A percentile compares a stretch with the other conserved stretches of the same genome.
Evolutionary conservation across 1,140 invertebrate species (phyloP).

Genomic region (Drosophila auraria): DNA sequence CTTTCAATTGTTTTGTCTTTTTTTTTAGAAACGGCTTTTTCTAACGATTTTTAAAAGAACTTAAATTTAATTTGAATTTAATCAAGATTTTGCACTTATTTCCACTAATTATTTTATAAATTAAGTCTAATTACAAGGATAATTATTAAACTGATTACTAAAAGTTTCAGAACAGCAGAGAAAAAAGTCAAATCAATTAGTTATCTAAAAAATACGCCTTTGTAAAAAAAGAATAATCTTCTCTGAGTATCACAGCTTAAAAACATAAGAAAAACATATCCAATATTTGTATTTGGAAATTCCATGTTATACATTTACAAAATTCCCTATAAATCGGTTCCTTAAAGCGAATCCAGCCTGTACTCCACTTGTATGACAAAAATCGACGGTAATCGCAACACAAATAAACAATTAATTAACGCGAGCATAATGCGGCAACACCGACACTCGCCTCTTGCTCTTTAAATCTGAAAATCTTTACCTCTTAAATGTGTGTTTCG

Average conservation of each 20-base stretch:
- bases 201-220: too few relatives aligned
- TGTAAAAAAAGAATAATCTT: not conserved
- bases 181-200: too few relatives aligned
- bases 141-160: too few relatives aligned
- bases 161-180: too few relatives aligned
- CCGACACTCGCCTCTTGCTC: constrained; percentile 24
- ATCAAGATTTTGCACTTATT: too few relatives aligned
- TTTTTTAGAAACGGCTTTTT: too few relatives aligned
- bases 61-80: too few relatives aligned
- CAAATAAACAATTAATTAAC: constrained; percentile 80
- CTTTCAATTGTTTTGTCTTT: too few relatives aligned
- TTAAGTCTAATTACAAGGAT: too few relatives aligned
- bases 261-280: not conserved
- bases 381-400: constrained; percentile 65
- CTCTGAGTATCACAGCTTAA: not conserved
- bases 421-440: constrained; percentile 56
- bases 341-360: constrained; percentile 5
- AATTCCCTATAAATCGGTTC: not conserved
- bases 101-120: too few relatives aligned
- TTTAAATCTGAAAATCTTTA: constrained; percentile 47
- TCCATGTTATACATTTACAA: not conserved
- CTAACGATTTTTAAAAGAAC: too few relatives aligned
- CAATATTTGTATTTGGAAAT: not conserved
- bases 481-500: constrained; percentile 21
- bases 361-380: constrained; percentile 31